Evolutionary conservation across 2,113 vertebrate genomes (phyloP).

Genomic region (Muscicapa adusta): DNA sequence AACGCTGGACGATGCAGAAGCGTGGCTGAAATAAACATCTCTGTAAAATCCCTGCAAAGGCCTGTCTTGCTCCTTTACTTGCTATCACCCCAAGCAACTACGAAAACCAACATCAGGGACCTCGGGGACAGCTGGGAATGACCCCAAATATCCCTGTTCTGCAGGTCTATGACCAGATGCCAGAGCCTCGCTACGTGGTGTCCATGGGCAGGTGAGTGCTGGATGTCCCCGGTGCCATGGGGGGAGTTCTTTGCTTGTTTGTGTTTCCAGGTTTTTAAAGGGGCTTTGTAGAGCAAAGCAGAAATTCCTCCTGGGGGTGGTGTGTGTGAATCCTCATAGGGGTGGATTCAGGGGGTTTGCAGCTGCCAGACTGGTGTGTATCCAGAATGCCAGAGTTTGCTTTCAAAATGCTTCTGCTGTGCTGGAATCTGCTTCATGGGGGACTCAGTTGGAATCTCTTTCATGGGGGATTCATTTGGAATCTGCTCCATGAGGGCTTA

Average conservation of each 20-base stretch:
- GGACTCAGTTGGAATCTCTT: no score
- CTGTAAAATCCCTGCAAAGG: no score
- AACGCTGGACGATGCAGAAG: no score
- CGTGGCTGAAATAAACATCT: no score
- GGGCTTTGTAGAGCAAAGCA: neutral
- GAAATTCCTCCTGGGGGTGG: neutral
- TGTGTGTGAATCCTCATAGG: neutral
- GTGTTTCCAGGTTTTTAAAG: neutral
- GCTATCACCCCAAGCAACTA: no score
- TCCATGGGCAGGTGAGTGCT: constrained; percentile 92
- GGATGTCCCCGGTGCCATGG: fast-evolving
- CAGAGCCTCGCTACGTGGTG: constrained; percentile 92
- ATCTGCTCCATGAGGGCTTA: no score
- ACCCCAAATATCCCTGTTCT: neutral
- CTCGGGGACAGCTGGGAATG: fast-evolving
- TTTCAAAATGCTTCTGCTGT: neutral
- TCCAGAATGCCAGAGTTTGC: neutral
- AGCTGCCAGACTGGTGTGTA: fast-evolving
- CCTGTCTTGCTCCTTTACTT: no score
- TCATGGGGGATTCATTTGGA: no score
- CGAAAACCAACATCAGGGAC: no score
- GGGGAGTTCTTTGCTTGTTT: fast-evolving
- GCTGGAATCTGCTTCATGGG: neutral
- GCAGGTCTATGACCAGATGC: constrained; percentile 98
- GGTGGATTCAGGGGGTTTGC: fast-evolving